Base-by-base conservation (phyloP, 2,888 invertebrate genomes). In the Mayetiola destructor region DNA sequence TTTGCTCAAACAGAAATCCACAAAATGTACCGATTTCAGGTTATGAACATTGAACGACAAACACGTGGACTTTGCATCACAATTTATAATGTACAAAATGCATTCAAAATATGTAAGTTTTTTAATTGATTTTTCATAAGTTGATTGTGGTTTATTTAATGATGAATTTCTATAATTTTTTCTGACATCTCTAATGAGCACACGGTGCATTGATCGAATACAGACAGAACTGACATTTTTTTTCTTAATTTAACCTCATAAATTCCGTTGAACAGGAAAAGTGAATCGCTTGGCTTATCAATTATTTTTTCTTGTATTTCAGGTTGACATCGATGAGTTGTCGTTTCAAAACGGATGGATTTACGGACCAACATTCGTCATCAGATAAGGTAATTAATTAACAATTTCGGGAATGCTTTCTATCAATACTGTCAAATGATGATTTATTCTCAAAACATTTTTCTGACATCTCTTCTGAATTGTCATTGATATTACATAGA, bases 391-490 rank as follows among this genome's bases (percentile, higher is more conserved):
- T 6, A 32, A 32, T 32, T 12, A 32, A 9, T 9, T 32, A 8
- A 32, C 32, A n/a, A n/a, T n/a, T n/a, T 32, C 32, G 12, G 12
- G 12, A 12, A 8, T 32, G 32, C 6, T 9, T 32, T 6, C 32
- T 32, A 12, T 6, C 8, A 32, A 32, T 12, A 32, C 32, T 6
- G 12, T 9, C 12, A 32, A 32, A 32, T 48, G 48, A 48, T 48
- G 48, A 48, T 48, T 48, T 48, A n/a, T 27, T 48, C 14, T 48
- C 23, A 27, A 6, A 32, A n/a, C n/a, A n/a, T n/a, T 48, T 48
- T 48, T 48, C 48, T 48, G 48, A 48, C 48, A 48, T 48, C 48
- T 48, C 48, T 48, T 48, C 27, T 48, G 48, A 48, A 48, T 3
- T 40, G 6, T 48, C 14, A 48, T 48, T 48, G 48, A 48, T 27